Conservation (phyloP, 2,113 vertebrate species). For the Aptenodytes forsteri region DNA sequence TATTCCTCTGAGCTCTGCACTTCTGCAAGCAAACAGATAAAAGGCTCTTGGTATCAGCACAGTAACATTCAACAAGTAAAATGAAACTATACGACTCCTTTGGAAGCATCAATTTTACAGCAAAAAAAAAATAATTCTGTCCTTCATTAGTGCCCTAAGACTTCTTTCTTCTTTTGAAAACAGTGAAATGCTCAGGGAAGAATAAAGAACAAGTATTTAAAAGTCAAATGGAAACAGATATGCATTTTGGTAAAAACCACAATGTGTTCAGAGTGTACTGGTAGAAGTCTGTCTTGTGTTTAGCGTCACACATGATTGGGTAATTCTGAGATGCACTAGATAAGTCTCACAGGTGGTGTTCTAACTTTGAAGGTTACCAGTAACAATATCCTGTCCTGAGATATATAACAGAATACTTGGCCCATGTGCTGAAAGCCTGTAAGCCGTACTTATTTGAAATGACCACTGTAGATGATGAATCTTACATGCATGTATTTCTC, state of each 20-base stretch:
- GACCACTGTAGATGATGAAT: conserved; percentile 1
- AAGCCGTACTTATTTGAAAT: conserved; percentile 31
- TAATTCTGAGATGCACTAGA: conserved; percentile 70
- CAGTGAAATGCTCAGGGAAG: not conserved
- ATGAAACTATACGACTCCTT: not conserved
- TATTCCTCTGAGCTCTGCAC: conserved; percentile 86
- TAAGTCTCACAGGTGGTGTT: conserved; percentile 68
- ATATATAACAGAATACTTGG: conserved; percentile 64
- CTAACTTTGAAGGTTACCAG: conserved; percentile 78
- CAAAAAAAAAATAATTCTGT: not conserved
- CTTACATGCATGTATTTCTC: conserved; percentile 18
- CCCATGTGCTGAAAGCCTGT: not conserved
- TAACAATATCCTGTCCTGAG: conserved; percentile 87
- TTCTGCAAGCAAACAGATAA: conserved; percentile 75
- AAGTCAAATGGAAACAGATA: conserved; percentile 69
- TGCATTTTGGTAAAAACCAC: conserved; percentile 66
- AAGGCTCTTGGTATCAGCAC: not conserved
- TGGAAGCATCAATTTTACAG: not conserved
- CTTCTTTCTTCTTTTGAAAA: conserved; percentile 13
- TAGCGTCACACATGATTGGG: conserved; percentile 68
- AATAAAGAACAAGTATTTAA: conserved; percentile 31
- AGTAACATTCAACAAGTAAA: not conserved
- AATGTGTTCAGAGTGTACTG: conserved; percentile 54
- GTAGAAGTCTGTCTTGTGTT: conserved; percentile 58
- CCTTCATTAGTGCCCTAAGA: not conserved